Base-by-base conservation (phyloP, 2,888 invertebrate genomes). In the Pandemis corylana region DNA sequence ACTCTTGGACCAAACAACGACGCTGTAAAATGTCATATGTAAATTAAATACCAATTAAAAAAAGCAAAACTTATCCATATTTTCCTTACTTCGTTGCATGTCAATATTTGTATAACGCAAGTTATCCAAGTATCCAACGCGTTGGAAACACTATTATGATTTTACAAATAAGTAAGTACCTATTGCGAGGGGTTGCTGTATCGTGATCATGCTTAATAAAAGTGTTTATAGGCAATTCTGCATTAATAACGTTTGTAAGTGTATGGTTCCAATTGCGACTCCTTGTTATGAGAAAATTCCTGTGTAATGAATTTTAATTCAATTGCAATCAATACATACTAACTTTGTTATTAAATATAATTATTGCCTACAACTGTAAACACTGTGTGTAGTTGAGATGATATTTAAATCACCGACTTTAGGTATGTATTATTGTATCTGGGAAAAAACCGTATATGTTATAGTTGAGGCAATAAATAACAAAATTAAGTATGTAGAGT, bases 121-220 rank as follows among this genome's bases (percentile, higher is more conserved):
- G 46, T 20, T 49, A 65, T 49, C 63, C 15, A 44, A 44, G 63
- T 65, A 67, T 67, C 53, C 20, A 65, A 70, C 64, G 70, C 68
- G 56, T n/a, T 67, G 70, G 61, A 71, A 70, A 67, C 53, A 42
- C 41, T 75, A 75, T 75, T 63, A 75, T 75, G 70, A 75, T 66
- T 75, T 53, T 70, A 53, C 51, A 41, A 71, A 67, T 53, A 62
- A 75, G 51, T 42, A 62, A 82, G 79, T 80, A 20, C 20, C 20
- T 20, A 82, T 83, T 79, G 78, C 83, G 85, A 83, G 82, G 77
- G 80, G 81, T 79, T 77, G 76, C 71, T 75, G 75, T 89, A 84
- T 83, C 89, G 87, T 89, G 88, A 76, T 86, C 79, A 81, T 82
- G 83, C 80, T 85, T 82, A 84, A 86, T 90, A 87, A 89, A 78